A percentile compares a stretch with the other conserved stretches of the same genome.
These are phyloP conservation scores for Xenotilapia flavipinnis DNA, from an alignment of 2,113 vertebrate genomes.

Conservation along the genomic window DNA sequence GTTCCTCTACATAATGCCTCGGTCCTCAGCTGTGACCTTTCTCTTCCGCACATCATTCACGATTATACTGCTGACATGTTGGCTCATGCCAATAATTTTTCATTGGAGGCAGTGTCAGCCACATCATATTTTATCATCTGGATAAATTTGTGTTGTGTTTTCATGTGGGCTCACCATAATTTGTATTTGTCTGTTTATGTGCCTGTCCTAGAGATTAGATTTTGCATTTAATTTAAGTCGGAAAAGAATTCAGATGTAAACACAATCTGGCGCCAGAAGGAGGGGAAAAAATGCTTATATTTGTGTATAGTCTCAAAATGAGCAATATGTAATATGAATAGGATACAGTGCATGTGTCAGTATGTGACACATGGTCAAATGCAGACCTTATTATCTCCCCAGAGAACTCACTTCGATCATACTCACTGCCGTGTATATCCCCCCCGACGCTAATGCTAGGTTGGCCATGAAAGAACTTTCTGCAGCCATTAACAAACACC, in stretches of 20 bases:
- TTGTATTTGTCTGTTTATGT: conserved; percentile 54
- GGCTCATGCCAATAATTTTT: conserved; percentile 69
- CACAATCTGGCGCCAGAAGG: conserved; percentile 24
- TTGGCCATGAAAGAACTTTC: no score
- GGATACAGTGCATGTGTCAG: background rate
- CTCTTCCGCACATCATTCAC: conserved; percentile 59
- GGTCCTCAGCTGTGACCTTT: conserved; percentile 69
- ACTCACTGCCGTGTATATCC: no score
- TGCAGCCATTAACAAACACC: no score
- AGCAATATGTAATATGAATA: background rate
- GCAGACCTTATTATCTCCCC: no score
- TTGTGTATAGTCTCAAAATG: background rate
- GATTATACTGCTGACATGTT: conserved; percentile 63
- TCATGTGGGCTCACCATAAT: conserved; percentile 48
- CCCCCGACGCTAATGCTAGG: no score
- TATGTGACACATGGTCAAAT: background rate
- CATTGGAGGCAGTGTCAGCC: conserved; percentile 60
- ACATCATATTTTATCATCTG: conserved; percentile 68
- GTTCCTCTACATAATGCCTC: conserved; percentile 55
- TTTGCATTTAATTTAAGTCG: conserved; percentile 36
- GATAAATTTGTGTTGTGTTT: conserved; percentile 62
- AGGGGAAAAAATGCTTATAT: background rate
- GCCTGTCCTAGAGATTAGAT: conserved; percentile 42
- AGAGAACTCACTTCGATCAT: no score
- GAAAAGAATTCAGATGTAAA: conserved; percentile 30